phyloP scores from a whole-genome alignment of 1,140 invertebrate species.

The Tetranychus cinnabarinus region DNA sequence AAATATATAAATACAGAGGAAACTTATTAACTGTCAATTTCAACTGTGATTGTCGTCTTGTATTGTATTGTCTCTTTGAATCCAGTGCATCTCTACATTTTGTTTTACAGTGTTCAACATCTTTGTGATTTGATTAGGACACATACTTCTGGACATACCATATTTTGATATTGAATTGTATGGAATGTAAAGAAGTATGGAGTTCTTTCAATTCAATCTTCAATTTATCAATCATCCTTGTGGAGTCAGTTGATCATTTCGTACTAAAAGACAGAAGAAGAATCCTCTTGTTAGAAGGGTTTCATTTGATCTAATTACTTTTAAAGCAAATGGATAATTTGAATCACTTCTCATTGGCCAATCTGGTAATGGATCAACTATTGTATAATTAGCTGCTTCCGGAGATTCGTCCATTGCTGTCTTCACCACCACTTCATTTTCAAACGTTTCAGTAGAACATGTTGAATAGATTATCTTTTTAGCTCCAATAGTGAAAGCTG shows the following conservation, averaged over 20 bases:
- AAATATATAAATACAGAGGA: too few species aligned
- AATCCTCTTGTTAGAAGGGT: not conserved
- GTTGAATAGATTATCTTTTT: conserved; percentile 80
- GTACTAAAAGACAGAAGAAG: not conserved
- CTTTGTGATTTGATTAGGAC: too few species aligned
- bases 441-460: conserved; percentile 64
- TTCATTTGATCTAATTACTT: not conserved
- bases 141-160: too few species aligned
- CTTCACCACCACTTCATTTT: conserved; percentile 68
- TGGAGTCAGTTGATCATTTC: not conserved
- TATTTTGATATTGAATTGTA: too few species aligned
- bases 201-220: too few species aligned
- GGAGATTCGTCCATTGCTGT: conserved; percentile 21
- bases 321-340: not conserved
- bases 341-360: conserved; percentile 17
- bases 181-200: too few species aligned
- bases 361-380: conserved; percentile 16
- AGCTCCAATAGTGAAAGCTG: conserved; percentile 59
- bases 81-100: too few species aligned
- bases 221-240: too few species aligned
- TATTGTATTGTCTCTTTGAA: too few species aligned
- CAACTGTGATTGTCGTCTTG: too few species aligned
- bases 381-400: conserved; percentile 11
- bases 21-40: too few species aligned
- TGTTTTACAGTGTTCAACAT: too few species aligned